Evolutionary conservation across 1,140 invertebrate species (phyloP), one percentile per base, ranked within the genome.

Genomic region (Drosophila willistoni): DNA sequence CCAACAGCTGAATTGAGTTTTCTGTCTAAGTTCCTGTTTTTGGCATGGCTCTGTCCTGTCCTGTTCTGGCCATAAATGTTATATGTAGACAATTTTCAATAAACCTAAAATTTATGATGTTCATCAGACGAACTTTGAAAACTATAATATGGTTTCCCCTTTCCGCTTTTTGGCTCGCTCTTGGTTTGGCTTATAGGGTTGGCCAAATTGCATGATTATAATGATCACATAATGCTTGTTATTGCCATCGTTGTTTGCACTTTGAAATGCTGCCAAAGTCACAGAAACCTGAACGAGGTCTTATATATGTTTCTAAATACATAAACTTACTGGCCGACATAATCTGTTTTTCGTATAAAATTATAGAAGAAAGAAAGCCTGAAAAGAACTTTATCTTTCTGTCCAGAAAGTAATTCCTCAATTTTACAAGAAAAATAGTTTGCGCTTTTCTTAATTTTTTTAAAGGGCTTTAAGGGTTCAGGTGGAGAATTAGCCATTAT

Each of bases 151-250:
- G 66, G 44, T 54, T 44, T 41, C 12, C 56, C 0, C 4, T 47
- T 60, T 29, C 29, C 7, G 14, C 17, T 42, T 55, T 42, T 62
- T 14, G 76, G 55, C 69, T 34, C 12, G 44, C 44, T n/a, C 17
- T 51, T 51, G 44, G 44, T 70, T 51, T 25, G 41, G 17, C 14
- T 55, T 68, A 59, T 56, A 57, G 54, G 56, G 51, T 61, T 56
- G 77, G 62, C 73, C 67, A 84, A 80, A 77, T 85, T 71, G 77
- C 66, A 68, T 55, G 67, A 77, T 84, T 85, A 81, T 86, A 86
- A 85, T 86, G 81, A 85, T 85, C 78, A 62, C 54, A 71, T 70
- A 65, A 42, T 56, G 44, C 65, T 51, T 71, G 61, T 77, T 76
- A 69, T 76, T 66, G 73, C 64, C 67, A 51, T 56, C 64, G 51